Percentiles rank a stretch among this genome's conserved stretches.
These are phyloP conservation scores for Anabacerthia variegaticeps DNA, from an alignment of 2,797 vertebrate species.

Conservation along the genomic window DNA sequence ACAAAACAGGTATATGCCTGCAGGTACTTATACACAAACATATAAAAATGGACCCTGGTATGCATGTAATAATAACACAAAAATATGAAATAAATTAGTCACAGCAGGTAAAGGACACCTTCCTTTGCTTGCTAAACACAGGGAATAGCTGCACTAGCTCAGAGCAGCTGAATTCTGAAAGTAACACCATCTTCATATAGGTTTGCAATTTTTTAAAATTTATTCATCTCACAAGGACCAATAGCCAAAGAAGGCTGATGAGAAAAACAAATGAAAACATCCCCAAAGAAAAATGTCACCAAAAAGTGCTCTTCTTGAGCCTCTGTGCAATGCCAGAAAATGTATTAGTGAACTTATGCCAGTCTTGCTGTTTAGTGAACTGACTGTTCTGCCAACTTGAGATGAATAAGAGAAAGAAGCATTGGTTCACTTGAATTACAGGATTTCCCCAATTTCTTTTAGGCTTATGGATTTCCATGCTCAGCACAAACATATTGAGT, in stretches of 20 bases:
- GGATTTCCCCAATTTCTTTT: neutral
- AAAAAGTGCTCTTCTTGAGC: neutral
- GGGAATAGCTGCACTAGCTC: neutral
- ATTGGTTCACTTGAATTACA: neutral
- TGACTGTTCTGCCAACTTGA: slow-evolving; percentile 30
- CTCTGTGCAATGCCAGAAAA: neutral
- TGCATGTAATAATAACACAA: neutral
- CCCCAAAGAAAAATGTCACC: neutral
- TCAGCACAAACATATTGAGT: neutral
- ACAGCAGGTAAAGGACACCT: neutral
- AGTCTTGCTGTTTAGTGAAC: neutral
- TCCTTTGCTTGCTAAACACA: neutral
- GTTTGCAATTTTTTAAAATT: neutral
- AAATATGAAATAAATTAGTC: neutral
- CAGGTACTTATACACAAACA: neutral
- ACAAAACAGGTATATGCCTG: neutral
- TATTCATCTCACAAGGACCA: neutral
- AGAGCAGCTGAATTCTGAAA: neutral
- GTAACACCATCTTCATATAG: neutral
- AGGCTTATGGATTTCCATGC: neutral
- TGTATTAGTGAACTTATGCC: neutral
- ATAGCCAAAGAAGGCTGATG: neutral
- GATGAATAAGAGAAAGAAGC: neutral
- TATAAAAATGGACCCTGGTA: neutral
- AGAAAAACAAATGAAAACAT: neutral